phyloP scores from a whole-genome alignment of 2,888 invertebrate species.

The Drosophila quinaria region DNA sequence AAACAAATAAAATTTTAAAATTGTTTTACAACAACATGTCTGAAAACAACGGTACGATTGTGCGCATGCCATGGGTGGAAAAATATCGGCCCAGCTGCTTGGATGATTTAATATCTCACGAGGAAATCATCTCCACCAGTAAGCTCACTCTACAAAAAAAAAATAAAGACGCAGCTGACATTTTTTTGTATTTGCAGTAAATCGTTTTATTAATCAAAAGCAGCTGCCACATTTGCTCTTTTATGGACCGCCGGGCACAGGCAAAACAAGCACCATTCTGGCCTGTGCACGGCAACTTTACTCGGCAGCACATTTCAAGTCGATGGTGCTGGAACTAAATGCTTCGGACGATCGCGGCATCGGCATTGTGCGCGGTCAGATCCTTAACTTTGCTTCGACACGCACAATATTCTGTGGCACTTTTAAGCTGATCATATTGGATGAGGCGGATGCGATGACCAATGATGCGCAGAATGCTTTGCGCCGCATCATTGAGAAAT shows the following conservation, averaged over 20 bases:
- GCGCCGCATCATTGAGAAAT: constrained; percentile 98
- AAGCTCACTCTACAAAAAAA: constrained; percentile 84
- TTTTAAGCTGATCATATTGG: constrained; percentile 97
- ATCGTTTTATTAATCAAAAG: constrained; percentile 95
- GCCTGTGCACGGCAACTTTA: constrained; percentile 98
- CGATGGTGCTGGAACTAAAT: constrained; percentile 98
- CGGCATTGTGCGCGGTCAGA: constrained; percentile 96
- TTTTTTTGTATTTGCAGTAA: constrained; percentile 87
- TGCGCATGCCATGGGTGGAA: constrained; percentile 92
- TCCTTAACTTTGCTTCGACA: constrained; percentile 98
- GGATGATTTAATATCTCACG: constrained; percentile 97
- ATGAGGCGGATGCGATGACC: constrained; percentile 99
- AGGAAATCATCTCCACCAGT: constrained; percentile 98
- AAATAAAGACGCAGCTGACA: not conserved
- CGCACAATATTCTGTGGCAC: constrained; percentile 97
- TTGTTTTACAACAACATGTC: constrained; percentile 26
- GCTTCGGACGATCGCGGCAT: constrained; percentile 99
- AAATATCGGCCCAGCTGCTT: constrained; percentile 97
- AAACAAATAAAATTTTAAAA: not conserved
- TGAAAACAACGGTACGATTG: constrained; percentile 46
- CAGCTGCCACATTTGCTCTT: constrained; percentile 98
- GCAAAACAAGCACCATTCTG: constrained; percentile 98
- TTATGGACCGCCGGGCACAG: constrained; percentile 99
- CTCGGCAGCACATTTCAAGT: constrained; percentile 94
- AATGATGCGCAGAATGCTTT: constrained; percentile 99